Conservation (phyloP, 2,888 invertebrate genomes). For the Andrena hattorfiana region DNA sequence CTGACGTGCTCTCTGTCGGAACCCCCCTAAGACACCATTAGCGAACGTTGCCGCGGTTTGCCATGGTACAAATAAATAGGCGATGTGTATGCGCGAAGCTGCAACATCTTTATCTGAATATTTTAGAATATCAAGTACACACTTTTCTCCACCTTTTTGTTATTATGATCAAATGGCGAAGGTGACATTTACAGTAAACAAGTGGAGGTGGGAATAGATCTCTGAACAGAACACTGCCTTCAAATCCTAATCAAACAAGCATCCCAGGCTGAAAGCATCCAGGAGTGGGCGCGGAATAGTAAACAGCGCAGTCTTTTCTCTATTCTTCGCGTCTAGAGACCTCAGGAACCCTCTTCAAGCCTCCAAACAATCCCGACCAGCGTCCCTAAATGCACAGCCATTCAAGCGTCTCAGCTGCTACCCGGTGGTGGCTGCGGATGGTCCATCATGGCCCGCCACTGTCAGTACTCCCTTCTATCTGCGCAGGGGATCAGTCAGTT, state of each 20-base stretch:
- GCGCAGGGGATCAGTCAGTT: slow-evolving; percentile 16
- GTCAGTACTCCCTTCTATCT: slow-evolving; percentile 20
- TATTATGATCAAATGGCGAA: too few species aligned
- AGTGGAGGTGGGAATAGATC: background rate
- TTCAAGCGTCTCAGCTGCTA: slow-evolving; percentile 17
- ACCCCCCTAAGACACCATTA: background rate
- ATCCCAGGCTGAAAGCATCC: background rate
- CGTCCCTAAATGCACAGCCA: slow-evolving; percentile 37
- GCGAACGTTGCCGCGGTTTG: background rate
- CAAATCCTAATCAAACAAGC: background rate
- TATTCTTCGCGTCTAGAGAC: background rate
- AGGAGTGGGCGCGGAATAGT: background rate
- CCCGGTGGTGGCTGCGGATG: slow-evolving; percentile 30
- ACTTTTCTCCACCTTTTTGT: too few species aligned
- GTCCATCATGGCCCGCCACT: slow-evolving; percentile 18
- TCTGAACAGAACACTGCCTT: background rate
- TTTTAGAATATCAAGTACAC: background rate
- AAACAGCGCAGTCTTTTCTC: background rate
- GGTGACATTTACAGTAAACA: background rate
- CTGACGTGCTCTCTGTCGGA: background rate
- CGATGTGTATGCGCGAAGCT: background rate
- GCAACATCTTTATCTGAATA: background rate
- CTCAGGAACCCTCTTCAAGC: background rate
- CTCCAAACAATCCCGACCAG: slow-evolving; percentile 22
- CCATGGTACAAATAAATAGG: background rate